A percentile compares a stretch with the other conserved stretches of the same genome.
Conservation (phyloP, 2,797 vertebrate species). For the Botia almorhae region DNA sequence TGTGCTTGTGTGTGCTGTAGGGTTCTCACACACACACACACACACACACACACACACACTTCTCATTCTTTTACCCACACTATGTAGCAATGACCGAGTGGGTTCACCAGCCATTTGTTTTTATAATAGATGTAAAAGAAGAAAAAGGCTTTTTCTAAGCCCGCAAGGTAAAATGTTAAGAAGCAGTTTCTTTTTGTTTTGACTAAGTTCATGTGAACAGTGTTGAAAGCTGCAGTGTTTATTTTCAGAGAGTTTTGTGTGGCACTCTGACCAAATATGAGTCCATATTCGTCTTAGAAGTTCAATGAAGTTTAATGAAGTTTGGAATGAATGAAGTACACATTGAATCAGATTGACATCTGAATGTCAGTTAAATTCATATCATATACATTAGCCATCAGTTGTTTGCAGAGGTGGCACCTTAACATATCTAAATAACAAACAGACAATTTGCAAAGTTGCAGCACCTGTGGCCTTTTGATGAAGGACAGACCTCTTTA, state of each 20-base stretch:
- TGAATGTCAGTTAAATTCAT: constrained; percentile 13
- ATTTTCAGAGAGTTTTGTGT: constrained; percentile 56
- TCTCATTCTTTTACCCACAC: constrained; percentile 68
- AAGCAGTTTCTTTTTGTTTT: constrained; percentile 47
- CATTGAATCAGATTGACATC: neutral
- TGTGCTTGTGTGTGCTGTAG: constrained; percentile 3
- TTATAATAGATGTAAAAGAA: constrained; percentile 57
- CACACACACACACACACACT: constrained; percentile 30
- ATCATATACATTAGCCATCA: constrained; percentile 4
- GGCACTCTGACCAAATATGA: constrained; percentile 1
- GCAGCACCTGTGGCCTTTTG: constrained; percentile 40
- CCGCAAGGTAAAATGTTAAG: constrained; percentile 57
- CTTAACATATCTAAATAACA: neutral
- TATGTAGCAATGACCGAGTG: constrained; percentile 49
- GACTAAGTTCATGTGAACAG: constrained; percentile 67
- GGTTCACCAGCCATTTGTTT: constrained; percentile 54
- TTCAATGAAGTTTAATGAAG: neutral
- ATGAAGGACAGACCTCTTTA: constrained; percentile 25
- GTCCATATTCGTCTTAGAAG: constrained; percentile 3
- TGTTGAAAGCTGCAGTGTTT: constrained; percentile 74
- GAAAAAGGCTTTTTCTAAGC: constrained; percentile 53
- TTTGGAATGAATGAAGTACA: constrained; percentile 35
- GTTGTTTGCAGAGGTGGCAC: constrained; percentile 33
- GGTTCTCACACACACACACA: constrained; percentile 21
- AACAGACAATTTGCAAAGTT: neutral